Evolutionary conservation across 2,888 invertebrate genomes (phyloP).

Genomic region (Ischnus inquisitorius): DNA sequence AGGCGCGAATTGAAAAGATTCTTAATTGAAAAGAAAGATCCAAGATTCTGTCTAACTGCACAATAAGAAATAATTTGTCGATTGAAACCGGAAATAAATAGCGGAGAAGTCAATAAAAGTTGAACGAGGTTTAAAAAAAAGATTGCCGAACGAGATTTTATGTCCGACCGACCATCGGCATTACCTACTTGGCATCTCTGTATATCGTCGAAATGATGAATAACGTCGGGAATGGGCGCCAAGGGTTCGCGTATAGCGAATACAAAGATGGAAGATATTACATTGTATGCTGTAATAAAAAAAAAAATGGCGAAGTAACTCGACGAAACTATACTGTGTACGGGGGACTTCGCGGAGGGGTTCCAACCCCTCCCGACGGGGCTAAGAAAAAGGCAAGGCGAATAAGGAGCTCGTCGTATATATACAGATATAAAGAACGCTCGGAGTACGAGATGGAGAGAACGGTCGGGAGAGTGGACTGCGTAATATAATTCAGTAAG

Average conservation of each 20-base stretch:
- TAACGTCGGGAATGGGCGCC: conserved; percentile 1
- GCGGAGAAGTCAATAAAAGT: background rate
- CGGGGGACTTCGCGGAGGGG: conserved; percentile 10
- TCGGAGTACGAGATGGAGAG: conserved; percentile 39
- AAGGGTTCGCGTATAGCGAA: conserved; percentile 12
- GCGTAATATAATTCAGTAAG: conserved; percentile 85
- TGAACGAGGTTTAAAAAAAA: background rate
- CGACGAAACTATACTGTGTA: conserved; percentile 18
- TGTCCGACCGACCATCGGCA: conserved; percentile 1
- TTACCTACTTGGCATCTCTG: conserved; percentile 15
- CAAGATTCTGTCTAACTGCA: too few species aligned
- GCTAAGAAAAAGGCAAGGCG: conserved; percentile 41
- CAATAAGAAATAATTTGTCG: too few species aligned
- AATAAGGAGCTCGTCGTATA: conserved; percentile 57
- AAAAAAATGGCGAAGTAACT: conserved; percentile 56
- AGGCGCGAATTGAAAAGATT: too few species aligned
- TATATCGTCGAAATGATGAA: conserved; percentile 27
- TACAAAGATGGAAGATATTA: conserved; percentile 36
- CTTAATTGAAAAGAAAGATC: too few species aligned
- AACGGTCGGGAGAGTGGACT: conserved; percentile 75
- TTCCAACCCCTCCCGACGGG: conserved; percentile 21
- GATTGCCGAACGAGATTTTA: background rate
- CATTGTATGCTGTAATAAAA: conserved; percentile 50
- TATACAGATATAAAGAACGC: conserved; percentile 25
- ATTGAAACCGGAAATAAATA: background rate